Conservation (phyloP, 1,140 invertebrate genomes). For the Carcinoscorpius rotundicauda region DNA sequence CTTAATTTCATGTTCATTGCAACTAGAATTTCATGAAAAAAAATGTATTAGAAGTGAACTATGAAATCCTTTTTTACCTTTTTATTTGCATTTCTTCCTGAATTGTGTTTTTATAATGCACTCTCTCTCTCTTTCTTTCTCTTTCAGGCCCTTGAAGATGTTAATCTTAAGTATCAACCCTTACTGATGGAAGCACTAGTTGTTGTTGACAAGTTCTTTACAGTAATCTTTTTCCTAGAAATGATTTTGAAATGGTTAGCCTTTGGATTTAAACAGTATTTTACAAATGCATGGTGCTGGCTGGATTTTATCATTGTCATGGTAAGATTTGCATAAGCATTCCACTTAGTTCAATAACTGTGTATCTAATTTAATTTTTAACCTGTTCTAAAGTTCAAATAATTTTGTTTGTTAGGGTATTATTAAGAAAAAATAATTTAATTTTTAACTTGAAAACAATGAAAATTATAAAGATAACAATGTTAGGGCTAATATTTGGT, state of each 20-base stretch:
- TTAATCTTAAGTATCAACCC: constrained; percentile 73
- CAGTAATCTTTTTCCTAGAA: constrained; percentile 93
- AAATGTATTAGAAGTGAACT: too few relatives aligned
- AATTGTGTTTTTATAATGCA: constrained; percentile 23
- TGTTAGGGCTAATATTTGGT: too few relatives aligned
- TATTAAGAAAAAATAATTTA: too few relatives aligned
- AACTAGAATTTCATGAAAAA: too few relatives aligned
- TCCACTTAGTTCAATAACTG: too few relatives aligned
- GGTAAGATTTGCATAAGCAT: neutral
- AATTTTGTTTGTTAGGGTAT: too few relatives aligned
- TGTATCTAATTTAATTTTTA: too few relatives aligned
- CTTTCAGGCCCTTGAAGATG: constrained; percentile 84
- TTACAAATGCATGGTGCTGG: constrained; percentile 3
- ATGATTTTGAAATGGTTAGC: neutral
- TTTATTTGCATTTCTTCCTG: constrained; percentile 5
- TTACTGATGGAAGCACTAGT: constrained; percentile 83
- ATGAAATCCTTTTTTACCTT: constrained; percentile 4
- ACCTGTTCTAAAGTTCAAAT: too few relatives aligned
- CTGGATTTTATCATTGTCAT: neutral
- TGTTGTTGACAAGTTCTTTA: constrained; percentile 96
- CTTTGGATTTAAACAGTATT: neutral
- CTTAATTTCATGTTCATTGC: too few relatives aligned
- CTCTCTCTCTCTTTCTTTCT: constrained; percentile 17
- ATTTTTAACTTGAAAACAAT: too few relatives aligned
- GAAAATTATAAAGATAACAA: too few relatives aligned